These are phyloP conservation scores for Synanthedon andrenaeformis DNA, from an alignment of 2,888 invertebrate genomes.

Conservation along the genomic window DNA sequence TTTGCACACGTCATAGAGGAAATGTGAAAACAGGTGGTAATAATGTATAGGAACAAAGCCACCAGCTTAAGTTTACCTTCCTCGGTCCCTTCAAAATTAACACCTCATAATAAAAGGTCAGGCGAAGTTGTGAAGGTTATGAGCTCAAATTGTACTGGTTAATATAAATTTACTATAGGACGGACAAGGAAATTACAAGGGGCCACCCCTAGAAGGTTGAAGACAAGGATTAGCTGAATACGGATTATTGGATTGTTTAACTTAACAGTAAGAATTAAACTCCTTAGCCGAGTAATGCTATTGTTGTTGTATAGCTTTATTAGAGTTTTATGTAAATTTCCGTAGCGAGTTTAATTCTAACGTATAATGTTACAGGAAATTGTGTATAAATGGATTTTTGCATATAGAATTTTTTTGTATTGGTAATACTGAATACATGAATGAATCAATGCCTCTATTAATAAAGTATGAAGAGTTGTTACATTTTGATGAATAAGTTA, in stretches of 20 bases:
- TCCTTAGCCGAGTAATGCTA: constrained; percentile 1
- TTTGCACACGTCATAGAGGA: constrained; percentile 1
- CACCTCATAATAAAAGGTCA: neutral
- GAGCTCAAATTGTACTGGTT: constrained; percentile 21
- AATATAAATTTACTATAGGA: constrained; percentile 23
- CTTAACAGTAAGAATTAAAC: constrained; percentile 7
- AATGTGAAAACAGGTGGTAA: constrained; percentile 5
- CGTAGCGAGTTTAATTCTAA: neutral
- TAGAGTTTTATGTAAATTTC: constrained; percentile 2
- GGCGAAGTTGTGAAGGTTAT: constrained; percentile 10
- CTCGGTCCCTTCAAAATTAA: constrained; percentile 3
- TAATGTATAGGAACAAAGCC: constrained; percentile 9
- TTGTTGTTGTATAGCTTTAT: constrained; percentile 2
- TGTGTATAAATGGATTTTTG: too few relatives aligned
- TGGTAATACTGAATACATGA: neutral
- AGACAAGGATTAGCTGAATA: constrained; percentile 26
- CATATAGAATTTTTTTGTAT: too few relatives aligned
- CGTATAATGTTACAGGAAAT: too few relatives aligned
- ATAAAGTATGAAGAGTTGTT: neutral
- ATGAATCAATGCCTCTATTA: neutral
- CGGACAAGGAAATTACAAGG: constrained; percentile 14
- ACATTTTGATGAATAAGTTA: neutral
- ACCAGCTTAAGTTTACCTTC: constrained; percentile 20
- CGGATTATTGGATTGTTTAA: constrained; percentile 40
- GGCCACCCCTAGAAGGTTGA: constrained; percentile 25